Evolutionary conservation across 2,888 invertebrate genomes (phyloP), one percentile per base, ranked within the genome.

Genomic region (Pilophorus perplexus): DNA sequence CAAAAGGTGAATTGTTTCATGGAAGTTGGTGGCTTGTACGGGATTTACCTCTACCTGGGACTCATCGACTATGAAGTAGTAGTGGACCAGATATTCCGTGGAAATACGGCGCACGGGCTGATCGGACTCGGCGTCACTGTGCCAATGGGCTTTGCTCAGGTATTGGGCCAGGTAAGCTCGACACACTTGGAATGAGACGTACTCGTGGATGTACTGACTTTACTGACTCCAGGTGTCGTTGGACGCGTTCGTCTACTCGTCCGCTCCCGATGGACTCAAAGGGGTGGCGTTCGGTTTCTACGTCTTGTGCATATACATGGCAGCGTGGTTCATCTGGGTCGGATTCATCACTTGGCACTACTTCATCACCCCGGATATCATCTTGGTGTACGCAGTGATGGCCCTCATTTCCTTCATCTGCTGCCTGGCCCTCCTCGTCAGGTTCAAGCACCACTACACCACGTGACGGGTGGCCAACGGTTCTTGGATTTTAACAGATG

Each of bases 1-100:
- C n/a, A n/a, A n/a, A n/a, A n/a, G n/a, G n/a, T n/a, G n/a, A n/a
- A n/a, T n/a, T n/a, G n/a, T n/a, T n/a, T n/a, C n/a, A n/a, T n/a
- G n/a, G n/a, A n/a, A n/a, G n/a, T 42, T 5, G 59, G 59, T 25
- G 59, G 59, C 1, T 40, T 59, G 6, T 59, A 59, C 25, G 59
- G 42, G 4, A 44, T 59, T 16, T 59, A 33, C 25, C 14, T 40
- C 3, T 42, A 25, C 20, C 18, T 33, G 12, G 59, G 23, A 27
- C 16, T 42, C 2, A n/a, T 42, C 22, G 59, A 59, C n/a, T 59
- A 59, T 27, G n/a, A 27, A 23, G 10, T 59, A 2, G n/a, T 23
- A 8, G 8, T 42, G 5, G 59, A 59, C 42, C 20, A 42, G 42
- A 33, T 59, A 8, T 2, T 59, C n/a, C 20, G 37, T 10, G 55